phyloP scores from a whole-genome alignment of 2,113 vertebrate genomes.

The Ameiurus melas region DNA sequence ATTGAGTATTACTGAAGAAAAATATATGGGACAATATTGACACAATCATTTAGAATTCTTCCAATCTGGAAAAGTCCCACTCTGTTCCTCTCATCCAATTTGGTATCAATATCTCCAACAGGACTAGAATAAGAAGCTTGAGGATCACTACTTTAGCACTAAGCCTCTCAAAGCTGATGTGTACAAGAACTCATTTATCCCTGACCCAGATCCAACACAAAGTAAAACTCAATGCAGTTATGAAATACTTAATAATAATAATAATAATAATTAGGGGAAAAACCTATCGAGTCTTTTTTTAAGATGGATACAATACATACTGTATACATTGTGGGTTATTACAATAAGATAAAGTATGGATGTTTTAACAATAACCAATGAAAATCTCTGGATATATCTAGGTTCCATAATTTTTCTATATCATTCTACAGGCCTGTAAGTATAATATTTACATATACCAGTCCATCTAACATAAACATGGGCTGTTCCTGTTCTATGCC shows the following conservation, averaged over 20 bases:
- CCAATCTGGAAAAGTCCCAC: not conserved
- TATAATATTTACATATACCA: not conserved
- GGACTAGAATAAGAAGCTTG: slow-evolving; percentile 51
- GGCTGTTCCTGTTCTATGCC: slow-evolving; percentile 11
- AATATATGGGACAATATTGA: not conserved
- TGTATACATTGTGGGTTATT: not conserved
- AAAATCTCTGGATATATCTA: not conserved
- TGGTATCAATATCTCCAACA: not conserved
- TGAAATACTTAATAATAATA: not conserved
- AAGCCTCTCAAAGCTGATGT: slow-evolving; percentile 63
- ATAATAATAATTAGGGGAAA: not conserved
- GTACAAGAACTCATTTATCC: slow-evolving; percentile 44
- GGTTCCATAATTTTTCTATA: not conserved
- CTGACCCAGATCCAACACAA: slow-evolving; percentile 63
- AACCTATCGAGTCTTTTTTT: not conserved
- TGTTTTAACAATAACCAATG: not conserved
- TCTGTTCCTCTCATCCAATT: not conserved
- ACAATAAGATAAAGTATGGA: not conserved
- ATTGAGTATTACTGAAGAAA: not conserved
- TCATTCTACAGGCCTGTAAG: not conserved
- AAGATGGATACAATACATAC: not conserved
- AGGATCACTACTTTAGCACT: slow-evolving; percentile 61
- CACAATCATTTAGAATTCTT: not conserved
- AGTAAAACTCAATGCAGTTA: not conserved
- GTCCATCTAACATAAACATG: not conserved